phyloP scores from a whole-genome alignment of 2,113 vertebrate genomes.

The Cettia cetti region DNA sequence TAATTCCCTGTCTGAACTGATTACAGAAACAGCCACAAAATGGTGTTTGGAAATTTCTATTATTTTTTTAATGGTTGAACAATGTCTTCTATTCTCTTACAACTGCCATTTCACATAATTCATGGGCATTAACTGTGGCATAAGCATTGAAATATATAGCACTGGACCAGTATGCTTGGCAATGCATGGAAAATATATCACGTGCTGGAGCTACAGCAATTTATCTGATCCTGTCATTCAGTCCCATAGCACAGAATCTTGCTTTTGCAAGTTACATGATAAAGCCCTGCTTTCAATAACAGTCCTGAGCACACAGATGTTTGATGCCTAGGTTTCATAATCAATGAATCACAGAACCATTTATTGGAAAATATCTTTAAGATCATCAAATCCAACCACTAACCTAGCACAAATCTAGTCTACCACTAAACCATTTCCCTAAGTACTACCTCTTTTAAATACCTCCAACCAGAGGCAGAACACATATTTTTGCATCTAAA shows the following conservation, averaged over 20 bases:
- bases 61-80: neutral
- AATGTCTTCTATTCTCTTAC: neutral
- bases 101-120: neutral
- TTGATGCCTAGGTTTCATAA: neutral
- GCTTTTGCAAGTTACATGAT: neutral
- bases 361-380: neutral
- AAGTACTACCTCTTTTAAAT: neutral
- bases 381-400: neutral
- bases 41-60: neutral
- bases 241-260: rapidly evolving
- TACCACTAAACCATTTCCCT: neutral
- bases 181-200: neutral
- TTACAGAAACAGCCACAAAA: neutral
- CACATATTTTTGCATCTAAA: neutral
- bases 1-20: neutral
- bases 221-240: neutral
- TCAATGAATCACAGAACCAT: neutral
- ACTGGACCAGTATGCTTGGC: neutral
- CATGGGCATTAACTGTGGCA: neutral
- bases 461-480: neutral
- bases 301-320: neutral
- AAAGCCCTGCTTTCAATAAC: neutral
- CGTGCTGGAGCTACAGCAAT: neutral
- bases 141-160: neutral
- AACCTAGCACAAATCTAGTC: rapidly evolving